phyloP scores from a whole-genome alignment of 1,140 invertebrate species.

The Apis cerana region DNA sequence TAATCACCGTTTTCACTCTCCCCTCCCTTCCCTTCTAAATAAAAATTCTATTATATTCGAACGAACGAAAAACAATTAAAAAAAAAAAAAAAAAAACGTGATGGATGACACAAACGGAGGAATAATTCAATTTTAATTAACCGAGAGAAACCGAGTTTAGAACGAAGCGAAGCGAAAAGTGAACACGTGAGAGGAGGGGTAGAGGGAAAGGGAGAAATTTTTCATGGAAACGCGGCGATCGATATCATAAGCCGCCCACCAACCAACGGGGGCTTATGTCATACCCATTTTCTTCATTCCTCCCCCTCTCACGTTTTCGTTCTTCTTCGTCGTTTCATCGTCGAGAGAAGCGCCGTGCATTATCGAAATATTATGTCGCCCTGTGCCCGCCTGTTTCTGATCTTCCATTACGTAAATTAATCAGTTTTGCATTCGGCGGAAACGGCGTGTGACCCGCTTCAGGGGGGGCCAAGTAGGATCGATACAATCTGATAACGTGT shows the following conservation, averaged over 20 bases:
- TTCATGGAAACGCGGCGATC: constrained; percentile 12
- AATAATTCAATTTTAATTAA: neutral
- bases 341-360: neutral
- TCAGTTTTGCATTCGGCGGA: constrained; percentile 48
- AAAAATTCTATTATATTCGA: no score
- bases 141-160: neutral
- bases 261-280: no score
- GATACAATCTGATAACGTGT: constrained; percentile 48
- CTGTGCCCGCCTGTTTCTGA: constrained; percentile 6
- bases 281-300: neutral
- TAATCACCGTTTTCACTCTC: no score
- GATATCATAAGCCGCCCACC: neutral
- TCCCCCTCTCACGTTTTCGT: neutral
- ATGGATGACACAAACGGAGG: neutral
- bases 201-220: neutral
- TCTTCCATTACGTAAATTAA: constrained; percentile 54
- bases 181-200: no score
- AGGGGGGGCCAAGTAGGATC: constrained; percentile 38
- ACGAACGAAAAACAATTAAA: neutral
- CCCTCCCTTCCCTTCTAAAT: no score
- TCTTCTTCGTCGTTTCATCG: neutral
- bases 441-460: constrained; percentile 32
- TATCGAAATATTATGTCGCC: constrained; percentile 46
- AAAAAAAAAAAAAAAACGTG: neutral
- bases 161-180: no score